These are phyloP conservation scores for Kuschelorhynchus macadamiae DNA, from an alignment of 2,888 invertebrate species.

Conservation along the genomic window DNA sequence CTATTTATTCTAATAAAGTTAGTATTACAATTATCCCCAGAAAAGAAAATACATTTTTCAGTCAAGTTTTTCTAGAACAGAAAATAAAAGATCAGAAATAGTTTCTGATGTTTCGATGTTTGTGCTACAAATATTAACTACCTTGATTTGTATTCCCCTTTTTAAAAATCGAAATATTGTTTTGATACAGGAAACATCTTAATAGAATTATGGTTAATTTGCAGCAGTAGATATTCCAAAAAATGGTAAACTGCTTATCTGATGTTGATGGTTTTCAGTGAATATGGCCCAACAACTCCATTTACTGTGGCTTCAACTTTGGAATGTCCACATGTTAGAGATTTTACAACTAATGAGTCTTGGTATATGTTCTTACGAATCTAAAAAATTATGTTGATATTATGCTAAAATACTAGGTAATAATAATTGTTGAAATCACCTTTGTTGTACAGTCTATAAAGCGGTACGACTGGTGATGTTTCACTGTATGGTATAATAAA, in stretches of 20 bases:
- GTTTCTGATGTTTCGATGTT: constrained; percentile 32
- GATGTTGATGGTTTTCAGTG: constrained; percentile 9
- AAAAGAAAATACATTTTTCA: constrained; percentile 26
- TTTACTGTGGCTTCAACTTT: constrained; percentile 35
- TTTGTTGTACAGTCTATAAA: constrained; percentile 17
- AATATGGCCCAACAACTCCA: constrained; percentile 27
- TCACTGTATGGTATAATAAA: constrained; percentile 8
- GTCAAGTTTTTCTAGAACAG: constrained; percentile 12
- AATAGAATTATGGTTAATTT: constrained; percentile 24
- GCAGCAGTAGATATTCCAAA: constrained; percentile 31
- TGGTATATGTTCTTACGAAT: constrained; percentile 28
- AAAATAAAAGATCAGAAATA: constrained; percentile 19
- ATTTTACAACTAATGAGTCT: constrained; percentile 23
- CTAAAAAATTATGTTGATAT: constrained; percentile 3
- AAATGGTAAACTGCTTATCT: constrained; percentile 21
- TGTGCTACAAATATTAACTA: constrained; percentile 23
- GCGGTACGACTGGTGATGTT: constrained; percentile 12
- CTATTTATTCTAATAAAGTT: constrained; percentile 21
- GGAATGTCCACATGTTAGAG: constrained; percentile 26
- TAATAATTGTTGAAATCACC: background rate
- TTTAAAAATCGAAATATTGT: constrained; percentile 21
- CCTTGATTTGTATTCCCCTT: constrained; percentile 17
- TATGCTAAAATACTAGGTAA: background rate
- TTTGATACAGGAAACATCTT: constrained; percentile 29
- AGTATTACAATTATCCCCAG: constrained; percentile 24